phyloP scores from a whole-genome alignment of 2,113 vertebrate species.

The Pitta sordida region DNA sequence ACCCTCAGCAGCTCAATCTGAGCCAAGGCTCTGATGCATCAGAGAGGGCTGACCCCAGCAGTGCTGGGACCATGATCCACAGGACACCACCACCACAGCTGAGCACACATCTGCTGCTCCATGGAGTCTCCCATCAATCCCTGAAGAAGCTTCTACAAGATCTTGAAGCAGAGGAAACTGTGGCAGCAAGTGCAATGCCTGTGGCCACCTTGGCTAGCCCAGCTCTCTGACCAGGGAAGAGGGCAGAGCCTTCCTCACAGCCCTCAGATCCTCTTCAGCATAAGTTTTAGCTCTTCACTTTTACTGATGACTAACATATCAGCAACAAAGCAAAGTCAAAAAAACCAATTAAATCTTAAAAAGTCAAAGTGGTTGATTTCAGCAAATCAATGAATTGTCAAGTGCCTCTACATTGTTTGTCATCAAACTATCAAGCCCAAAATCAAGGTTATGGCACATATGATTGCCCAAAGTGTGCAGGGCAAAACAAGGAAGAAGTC shows the following conservation, averaged over 20 bases:
- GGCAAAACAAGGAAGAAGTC: background rate
- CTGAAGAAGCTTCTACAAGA: background rate
- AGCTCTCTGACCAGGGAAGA: background rate
- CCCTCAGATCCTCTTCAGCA: background rate
- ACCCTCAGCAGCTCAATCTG: background rate
- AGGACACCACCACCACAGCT: background rate
- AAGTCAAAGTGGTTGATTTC: background rate
- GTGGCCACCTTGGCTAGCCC: rapidly evolving
- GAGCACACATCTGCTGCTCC: background rate
- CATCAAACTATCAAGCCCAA: background rate
- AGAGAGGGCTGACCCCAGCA: background rate
- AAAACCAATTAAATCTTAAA: background rate
- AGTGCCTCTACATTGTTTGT: background rate
- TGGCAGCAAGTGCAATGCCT: background rate
- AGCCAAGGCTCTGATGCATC: background rate
- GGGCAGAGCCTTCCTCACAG: background rate
- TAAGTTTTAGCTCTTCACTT: background rate
- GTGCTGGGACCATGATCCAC: background rate
- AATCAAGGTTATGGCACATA: background rate
- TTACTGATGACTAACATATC: background rate
- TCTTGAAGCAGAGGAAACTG: background rate
- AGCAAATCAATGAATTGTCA: background rate
- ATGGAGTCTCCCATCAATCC: background rate
- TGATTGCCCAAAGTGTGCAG: rapidly evolving
- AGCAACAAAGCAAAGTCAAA: background rate